phyloP scores from a whole-genome alignment of 2,113 vertebrate genomes.

The Ceuthmochares aereus region DNA sequence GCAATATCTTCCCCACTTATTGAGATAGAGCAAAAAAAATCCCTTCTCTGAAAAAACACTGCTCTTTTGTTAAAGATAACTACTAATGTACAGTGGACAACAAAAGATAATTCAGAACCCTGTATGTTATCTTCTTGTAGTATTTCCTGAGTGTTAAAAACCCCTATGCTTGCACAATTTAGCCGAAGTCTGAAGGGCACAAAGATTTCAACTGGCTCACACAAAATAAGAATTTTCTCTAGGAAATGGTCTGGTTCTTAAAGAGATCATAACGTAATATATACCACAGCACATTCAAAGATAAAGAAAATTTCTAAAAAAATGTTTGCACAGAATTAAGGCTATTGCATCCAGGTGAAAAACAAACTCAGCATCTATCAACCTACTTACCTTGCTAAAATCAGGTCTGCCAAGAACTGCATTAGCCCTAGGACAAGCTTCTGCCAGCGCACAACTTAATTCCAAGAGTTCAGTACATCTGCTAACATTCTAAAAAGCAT shows the following conservation, averaged over 20 bases:
- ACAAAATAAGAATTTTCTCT: background rate
- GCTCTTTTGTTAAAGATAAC: background rate
- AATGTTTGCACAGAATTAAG: background rate
- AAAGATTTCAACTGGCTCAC: background rate
- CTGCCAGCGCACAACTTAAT: conserved; percentile 53
- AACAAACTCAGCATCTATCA: background rate
- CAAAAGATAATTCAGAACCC: background rate
- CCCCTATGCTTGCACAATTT: background rate
- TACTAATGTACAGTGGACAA: accelerated
- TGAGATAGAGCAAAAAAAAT: background rate
- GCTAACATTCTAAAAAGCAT: conserved; percentile 38
- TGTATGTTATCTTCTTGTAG: background rate
- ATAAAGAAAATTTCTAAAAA: background rate
- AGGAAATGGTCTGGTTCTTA: background rate
- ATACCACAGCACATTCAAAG: background rate
- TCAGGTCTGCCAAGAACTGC: conserved; percentile 72
- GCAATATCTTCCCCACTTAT: background rate
- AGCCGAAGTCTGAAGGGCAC: background rate
- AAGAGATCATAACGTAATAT: background rate
- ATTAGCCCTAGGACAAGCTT: conserved; percentile 69
- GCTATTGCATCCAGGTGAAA: background rate
- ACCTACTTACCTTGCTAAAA: conserved; percentile 68
- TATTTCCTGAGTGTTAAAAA: background rate
- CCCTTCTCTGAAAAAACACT: background rate
- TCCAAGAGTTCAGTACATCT: conserved; percentile 70